Evolutionary conservation across 2,113 vertebrate genomes (phyloP).

Genomic region (Poecile atricapillus): DNA sequence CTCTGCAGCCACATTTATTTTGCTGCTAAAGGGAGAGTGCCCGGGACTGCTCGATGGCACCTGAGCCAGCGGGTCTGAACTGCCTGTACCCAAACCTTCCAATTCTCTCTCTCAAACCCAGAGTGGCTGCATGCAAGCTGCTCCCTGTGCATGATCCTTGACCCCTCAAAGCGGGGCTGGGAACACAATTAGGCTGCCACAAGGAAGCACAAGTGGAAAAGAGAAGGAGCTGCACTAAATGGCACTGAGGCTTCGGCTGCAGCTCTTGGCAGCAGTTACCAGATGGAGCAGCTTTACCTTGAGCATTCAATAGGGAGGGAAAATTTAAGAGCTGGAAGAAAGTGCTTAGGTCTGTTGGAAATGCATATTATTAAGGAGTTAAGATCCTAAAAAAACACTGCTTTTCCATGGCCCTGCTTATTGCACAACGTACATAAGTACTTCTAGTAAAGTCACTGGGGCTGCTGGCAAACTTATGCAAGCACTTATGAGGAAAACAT

Average conservation of each 20-base stretch:
- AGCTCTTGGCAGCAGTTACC: not conserved
- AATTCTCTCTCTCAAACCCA: not conserved
- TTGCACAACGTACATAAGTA: not conserved
- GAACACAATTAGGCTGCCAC: not conserved
- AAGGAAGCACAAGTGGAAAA: not conserved
- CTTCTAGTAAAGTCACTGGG: not conserved
- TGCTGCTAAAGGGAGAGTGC: not conserved
- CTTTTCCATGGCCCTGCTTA: not conserved
- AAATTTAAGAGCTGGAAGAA: not conserved
- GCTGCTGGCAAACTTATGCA: not conserved
- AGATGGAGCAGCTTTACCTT: not conserved
- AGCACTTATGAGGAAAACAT: not conserved
- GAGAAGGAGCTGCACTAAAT: not conserved
- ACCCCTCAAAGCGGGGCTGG: not conserved
- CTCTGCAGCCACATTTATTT: not conserved
- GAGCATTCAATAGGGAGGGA: not conserved
- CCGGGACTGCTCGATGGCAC: fast-evolving
- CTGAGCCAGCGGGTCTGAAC: not conserved
- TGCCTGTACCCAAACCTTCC: not conserved
- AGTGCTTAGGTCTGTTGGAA: not conserved
- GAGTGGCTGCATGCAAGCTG: not conserved
- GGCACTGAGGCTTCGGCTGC: not conserved
- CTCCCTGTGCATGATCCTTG: fast-evolving
- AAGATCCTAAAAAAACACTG: not conserved
- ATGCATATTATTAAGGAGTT: not conserved